Evolutionary conservation across 2,113 vertebrate species (phyloP), one percentile per base, ranked within the genome.

Genomic region (Caranx melampygus): DNA sequence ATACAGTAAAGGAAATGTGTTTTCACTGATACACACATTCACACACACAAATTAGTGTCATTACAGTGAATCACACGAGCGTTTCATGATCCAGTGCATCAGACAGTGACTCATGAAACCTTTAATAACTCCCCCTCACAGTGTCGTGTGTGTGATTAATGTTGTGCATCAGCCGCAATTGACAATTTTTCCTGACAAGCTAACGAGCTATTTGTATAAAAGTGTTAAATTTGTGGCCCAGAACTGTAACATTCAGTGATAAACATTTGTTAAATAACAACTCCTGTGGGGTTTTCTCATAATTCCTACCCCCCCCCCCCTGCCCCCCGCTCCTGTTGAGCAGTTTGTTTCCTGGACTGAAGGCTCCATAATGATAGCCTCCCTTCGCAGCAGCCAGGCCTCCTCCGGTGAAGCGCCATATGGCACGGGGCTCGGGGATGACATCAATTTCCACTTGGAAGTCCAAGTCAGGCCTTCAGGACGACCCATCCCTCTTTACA

Each of bases 381-480:
- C 73, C 57, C 54, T 73, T 61, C 40, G 74, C 76, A 80, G 77
- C 79, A 49, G 69, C 45, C 82, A 64, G 69, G n/a, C 76, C 44
- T 84, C 62, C 63, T 78, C 52, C 75, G 57, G 72, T 20, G 59
- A 44, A 68, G 45, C 70, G 54, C 72, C 78, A 75, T 77, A 74
- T 85, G 88, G 85, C 85, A 70, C 71, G 2, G 42, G 57, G 37
- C 58, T 55, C 20, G 11, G 49, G 69, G 47, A 90, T 94, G 90
- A 94, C 91, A 76, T 93, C 86, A 93, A 74, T 94, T 94, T 93
- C 93, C 93, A 90, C 88, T 81, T 42, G 20, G 70, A 88, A 72
- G 85, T 92, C 92, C 91, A 93, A 93, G 85, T 82, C 63, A 26
- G 80, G 87, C 67, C 71, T 81, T 81, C 26, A 68, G 68, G 55